Evolutionary conservation across 1,140 invertebrate species (phyloP).

Genomic region (Bilobella aurantiaca): DNA sequence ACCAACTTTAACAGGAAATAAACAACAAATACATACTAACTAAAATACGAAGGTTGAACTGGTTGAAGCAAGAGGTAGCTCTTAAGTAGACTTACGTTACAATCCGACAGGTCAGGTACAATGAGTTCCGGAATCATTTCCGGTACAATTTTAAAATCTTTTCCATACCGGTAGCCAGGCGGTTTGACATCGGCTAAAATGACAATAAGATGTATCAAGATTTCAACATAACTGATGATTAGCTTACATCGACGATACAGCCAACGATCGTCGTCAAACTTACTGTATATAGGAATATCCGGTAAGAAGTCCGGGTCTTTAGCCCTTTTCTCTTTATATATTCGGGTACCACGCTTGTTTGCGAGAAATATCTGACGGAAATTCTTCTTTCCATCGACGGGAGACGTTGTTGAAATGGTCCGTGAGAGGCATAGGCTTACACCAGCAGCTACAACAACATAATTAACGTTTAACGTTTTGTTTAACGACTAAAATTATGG

Average conservation of each 20-base stretch:
- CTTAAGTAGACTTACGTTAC: slow-evolving; percentile 44
- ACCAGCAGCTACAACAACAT: not conserved
- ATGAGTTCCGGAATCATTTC: slow-evolving; percentile 87
- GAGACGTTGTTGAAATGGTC: not conserved
- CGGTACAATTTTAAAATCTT: slow-evolving; percentile 55
- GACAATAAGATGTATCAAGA: slow-evolving; percentile 2
- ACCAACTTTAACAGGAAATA: no score
- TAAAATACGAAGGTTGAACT: no score
- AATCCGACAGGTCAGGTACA: slow-evolving; percentile 74
- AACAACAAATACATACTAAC: no score
- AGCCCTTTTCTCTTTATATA: not conserved
- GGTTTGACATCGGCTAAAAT: slow-evolving; percentile 52
- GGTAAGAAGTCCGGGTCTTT: not conserved
- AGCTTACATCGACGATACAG: no score
- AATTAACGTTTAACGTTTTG: not conserved
- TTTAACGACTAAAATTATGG: not conserved
- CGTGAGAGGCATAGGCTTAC: not conserved
- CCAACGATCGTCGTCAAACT: no score
- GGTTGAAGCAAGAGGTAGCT: not conserved
- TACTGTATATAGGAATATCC: slow-evolving; percentile 10
- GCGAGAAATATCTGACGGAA: not conserved
- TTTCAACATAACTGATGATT: slow-evolving; percentile 8
- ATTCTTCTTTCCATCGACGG: slow-evolving; percentile 5
- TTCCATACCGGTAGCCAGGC: slow-evolving; percentile 46
- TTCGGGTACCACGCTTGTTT: slow-evolving; percentile 1